Conservation (phyloP, 2,797 vertebrate species). For the Rousettus madagascariensis region DNA sequence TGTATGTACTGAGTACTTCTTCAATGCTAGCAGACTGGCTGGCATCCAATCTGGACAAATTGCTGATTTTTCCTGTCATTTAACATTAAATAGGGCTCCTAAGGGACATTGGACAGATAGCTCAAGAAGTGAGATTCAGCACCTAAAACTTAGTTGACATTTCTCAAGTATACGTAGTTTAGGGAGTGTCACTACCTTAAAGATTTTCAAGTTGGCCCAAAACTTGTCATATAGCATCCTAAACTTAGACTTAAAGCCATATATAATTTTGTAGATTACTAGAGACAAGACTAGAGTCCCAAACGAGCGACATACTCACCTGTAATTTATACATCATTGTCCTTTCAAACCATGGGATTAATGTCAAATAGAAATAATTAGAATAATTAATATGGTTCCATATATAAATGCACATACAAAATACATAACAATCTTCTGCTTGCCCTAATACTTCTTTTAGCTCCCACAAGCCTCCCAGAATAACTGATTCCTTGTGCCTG, state of each 20-base stretch:
- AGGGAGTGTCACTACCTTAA: not conserved
- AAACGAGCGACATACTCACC: not conserved
- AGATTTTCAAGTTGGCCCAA: not conserved
- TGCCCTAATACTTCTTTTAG: not conserved
- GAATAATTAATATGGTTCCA: not conserved
- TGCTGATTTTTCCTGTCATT: conserved; percentile 45
- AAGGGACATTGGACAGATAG: conserved; percentile 18
- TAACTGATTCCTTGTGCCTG: not conserved
- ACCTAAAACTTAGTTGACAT: conserved; percentile 10
- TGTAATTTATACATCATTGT: not conserved
- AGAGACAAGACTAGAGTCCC: not conserved
- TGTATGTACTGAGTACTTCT: conserved; percentile 8
- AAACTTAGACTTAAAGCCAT: not conserved
- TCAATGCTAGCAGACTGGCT: conserved; percentile 29
- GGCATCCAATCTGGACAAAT: conserved; percentile 53
- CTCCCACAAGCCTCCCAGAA: not conserved
- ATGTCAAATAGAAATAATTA: not conserved
- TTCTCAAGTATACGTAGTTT: conserved; percentile 29
- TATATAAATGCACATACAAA: not conserved
- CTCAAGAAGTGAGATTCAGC: conserved; percentile 10
- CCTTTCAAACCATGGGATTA: not conserved
- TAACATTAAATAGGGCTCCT: conserved; percentile 47
- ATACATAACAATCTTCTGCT: not conserved
- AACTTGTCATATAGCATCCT: not conserved
- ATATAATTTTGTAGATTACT: conserved; percentile 35